Evolutionary conservation across 2,888 invertebrate species (phyloP).

Genomic region (Uloborus plumipes): DNA sequence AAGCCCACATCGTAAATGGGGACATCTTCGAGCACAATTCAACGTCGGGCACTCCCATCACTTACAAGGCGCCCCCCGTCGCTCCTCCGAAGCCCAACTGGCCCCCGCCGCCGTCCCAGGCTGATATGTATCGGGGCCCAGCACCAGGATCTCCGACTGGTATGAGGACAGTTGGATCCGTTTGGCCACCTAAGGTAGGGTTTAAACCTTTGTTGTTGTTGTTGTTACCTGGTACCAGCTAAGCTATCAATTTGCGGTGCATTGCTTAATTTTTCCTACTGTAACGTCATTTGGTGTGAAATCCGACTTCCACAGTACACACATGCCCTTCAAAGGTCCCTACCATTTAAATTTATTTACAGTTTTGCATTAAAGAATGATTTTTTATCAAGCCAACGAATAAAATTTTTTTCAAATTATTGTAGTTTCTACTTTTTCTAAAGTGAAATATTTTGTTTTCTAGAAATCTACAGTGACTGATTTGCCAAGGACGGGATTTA

Average conservation of each 20-base stretch:
- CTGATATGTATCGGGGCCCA: constrained; percentile 10
- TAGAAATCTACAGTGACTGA: constrained; percentile 54
- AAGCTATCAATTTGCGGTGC: too few relatives aligned
- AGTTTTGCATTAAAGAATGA: too few relatives aligned
- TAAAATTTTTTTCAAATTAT: too few relatives aligned
- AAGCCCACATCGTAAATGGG: constrained; percentile 52
- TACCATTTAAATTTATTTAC: too few relatives aligned
- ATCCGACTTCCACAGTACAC: too few relatives aligned
- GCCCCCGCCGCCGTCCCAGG: constrained; percentile 40
- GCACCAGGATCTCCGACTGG: constrained; percentile 18
- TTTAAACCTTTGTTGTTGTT: too few relatives aligned
- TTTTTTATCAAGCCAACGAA: too few relatives aligned
- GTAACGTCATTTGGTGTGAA: too few relatives aligned
- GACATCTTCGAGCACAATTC: constrained; percentile 55
- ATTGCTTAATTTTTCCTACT: too few relatives aligned
- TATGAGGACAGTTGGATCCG: constrained; percentile 20
- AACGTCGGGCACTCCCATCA: constrained; percentile 54
- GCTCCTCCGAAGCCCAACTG: constrained; percentile 43
- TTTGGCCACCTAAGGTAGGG: constrained; percentile 60
- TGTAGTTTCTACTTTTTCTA: too few relatives aligned
- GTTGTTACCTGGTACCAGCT: too few relatives aligned
- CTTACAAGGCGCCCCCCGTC: constrained; percentile 52
- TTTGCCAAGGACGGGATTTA: constrained; percentile 56
- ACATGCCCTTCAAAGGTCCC: too few relatives aligned
- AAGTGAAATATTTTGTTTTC: constrained; percentile 2